Evolutionary conservation across 1,140 invertebrate genomes (phyloP).

Genomic region (Coptotermes formosanus): DNA sequence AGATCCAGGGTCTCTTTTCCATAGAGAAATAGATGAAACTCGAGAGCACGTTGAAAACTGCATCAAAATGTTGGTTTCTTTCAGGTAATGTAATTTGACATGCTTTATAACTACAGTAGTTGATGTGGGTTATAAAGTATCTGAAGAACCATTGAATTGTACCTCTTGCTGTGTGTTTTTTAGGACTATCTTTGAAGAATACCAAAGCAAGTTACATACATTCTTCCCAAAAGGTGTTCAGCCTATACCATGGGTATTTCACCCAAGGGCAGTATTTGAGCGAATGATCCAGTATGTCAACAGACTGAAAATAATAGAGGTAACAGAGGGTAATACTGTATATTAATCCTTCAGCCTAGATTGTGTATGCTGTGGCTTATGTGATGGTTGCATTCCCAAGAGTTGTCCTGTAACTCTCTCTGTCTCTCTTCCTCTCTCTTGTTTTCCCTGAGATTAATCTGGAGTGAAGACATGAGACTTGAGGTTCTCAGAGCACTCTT

Average conservation of each 20-base stretch:
- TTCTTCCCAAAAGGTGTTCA: slow-evolving; percentile 54
- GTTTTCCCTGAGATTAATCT: too few relatives aligned
- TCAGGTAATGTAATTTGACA: slow-evolving; percentile 43
- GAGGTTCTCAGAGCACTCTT: too few relatives aligned
- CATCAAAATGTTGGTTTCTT: slow-evolving; percentile 63
- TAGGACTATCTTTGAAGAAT: slow-evolving; percentile 42
- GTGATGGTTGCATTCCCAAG: too few relatives aligned
- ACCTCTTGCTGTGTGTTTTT: neutral
- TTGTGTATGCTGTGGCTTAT: too few relatives aligned
- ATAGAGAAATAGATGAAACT: slow-evolving; percentile 87
- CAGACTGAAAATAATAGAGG: slow-evolving; percentile 55
- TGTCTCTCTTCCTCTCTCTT: too few relatives aligned
- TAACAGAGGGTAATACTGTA: slow-evolving; percentile 37
- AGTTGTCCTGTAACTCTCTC: too few relatives aligned
- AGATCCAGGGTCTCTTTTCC: slow-evolving; percentile 84
- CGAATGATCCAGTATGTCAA: slow-evolving; percentile 66
- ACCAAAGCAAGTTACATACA: slow-evolving; percentile 53
- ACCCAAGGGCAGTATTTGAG: slow-evolving; percentile 68
- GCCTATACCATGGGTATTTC: slow-evolving; percentile 68
- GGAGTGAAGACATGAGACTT: too few relatives aligned
- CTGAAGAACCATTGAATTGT: too few relatives aligned
- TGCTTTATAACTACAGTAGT: too few relatives aligned
- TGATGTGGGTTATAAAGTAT: too few relatives aligned
- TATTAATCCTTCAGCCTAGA: too few relatives aligned
- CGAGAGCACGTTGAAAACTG: slow-evolving; percentile 72